A percentile compares a stretch with the other conserved stretches of the same genome.
phyloP scores from a whole-genome alignment of 2,888 invertebrate species.

The Oithona nana region DNA sequence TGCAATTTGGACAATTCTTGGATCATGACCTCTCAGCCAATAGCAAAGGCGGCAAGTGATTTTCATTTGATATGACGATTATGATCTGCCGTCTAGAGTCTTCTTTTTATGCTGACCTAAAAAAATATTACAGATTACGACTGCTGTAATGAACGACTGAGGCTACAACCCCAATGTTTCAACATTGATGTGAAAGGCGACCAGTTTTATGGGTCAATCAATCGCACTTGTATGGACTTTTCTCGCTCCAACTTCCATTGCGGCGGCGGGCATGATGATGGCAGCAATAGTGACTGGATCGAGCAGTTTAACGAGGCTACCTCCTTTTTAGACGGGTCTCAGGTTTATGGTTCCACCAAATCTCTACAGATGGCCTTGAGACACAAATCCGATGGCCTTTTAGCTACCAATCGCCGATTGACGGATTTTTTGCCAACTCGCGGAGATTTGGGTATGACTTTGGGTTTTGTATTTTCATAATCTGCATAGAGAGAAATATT shows the following conservation, averaged over 20 bases:
- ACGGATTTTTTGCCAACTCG: conserved; percentile 5
- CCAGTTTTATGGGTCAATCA: not conserved
- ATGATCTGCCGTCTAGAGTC: too few relatives aligned
- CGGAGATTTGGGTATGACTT: conserved; percentile 4
- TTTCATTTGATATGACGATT: not conserved
- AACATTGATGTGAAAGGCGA: conserved; percentile 7
- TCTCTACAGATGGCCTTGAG: not conserved
- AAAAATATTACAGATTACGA: conserved; percentile 10
- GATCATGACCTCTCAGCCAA: conserved; percentile 2
- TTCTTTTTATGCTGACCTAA: too few relatives aligned
- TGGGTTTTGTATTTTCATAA: not conserved
- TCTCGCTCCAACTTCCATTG: conserved; percentile 6
- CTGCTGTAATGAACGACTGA: not conserved
- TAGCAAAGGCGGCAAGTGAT: not conserved
- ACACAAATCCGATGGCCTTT: not conserved
- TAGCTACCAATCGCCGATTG: not conserved
- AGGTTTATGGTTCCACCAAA: conserved; percentile 7
- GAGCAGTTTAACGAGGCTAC: conserved; percentile 9
- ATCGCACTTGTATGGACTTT: conserved; percentile 11
- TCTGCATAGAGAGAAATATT: not conserved
- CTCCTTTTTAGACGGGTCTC: conserved; percentile 5
- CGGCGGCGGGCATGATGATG: too few relatives aligned
- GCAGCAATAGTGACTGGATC: not conserved
- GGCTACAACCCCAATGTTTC: conserved; percentile 1
- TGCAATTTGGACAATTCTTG: conserved; percentile 14